A percentile compares a stretch with the other conserved stretches of the same genome.
These are phyloP conservation scores for Drosophila austrosaltans DNA, from an alignment of 2,888 invertebrate species.

Conservation along the genomic window DNA sequence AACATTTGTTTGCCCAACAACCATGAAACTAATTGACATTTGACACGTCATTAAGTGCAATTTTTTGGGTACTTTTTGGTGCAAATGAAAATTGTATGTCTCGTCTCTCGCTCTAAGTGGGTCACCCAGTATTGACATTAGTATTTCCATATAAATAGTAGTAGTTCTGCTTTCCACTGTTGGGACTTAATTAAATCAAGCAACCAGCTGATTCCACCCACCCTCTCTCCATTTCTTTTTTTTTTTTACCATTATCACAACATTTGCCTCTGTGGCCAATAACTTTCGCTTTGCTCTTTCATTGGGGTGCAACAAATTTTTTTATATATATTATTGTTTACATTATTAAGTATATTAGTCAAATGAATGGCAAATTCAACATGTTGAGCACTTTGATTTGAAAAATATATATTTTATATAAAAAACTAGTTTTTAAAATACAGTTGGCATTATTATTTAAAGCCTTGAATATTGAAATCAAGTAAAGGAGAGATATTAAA, in stretches of 20 bases:
- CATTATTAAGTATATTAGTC: constrained; percentile 9
- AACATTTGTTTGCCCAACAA: constrained; percentile 32
- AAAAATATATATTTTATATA: not conserved
- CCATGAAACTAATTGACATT: constrained; percentile 56
- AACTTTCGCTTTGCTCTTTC: constrained; percentile 55
- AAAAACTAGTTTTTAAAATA: not conserved
- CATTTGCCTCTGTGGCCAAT: constrained; percentile 53
- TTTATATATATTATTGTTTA: constrained; percentile 24
- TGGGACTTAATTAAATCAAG: constrained; percentile 56
- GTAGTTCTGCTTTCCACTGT: constrained; percentile 41
- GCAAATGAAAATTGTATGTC: constrained; percentile 33
- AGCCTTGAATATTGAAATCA: too few relatives aligned
- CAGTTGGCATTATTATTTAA: not conserved
- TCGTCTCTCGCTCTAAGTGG: constrained; percentile 46
- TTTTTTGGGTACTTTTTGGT: constrained; percentile 22
- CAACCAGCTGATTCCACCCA: constrained; percentile 27
- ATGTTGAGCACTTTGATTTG: not conserved
- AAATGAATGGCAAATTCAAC: not conserved
- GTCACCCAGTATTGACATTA: constrained; percentile 45
- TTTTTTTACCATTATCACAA: constrained; percentile 1
- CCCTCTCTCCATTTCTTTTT: constrained; percentile 1
- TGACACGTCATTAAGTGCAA: constrained; percentile 62
- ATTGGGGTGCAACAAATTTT: constrained; percentile 26
- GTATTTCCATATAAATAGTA: constrained; percentile 1
- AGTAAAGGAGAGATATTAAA: too few relatives aligned